A percentile compares a stretch with the other conserved stretches of the same genome.
phyloP scores from a whole-genome alignment of 2,113 vertebrate species.

The Athene noctua region DNA sequence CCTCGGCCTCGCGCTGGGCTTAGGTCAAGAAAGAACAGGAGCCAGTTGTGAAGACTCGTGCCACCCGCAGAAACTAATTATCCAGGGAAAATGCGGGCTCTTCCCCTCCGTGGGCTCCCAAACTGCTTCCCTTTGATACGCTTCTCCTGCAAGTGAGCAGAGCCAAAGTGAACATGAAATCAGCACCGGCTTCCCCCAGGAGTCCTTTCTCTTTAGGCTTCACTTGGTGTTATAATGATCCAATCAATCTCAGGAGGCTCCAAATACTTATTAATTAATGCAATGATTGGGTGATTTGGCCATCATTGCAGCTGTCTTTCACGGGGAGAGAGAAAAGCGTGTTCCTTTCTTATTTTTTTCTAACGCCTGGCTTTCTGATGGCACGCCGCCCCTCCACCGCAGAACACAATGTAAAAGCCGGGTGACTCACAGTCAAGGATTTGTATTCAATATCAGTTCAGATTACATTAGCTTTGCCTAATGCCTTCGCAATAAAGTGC shows the following conservation, averaged over 20 bases:
- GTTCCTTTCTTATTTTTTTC: not conserved
- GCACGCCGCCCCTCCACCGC: not conserved
- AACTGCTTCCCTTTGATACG: not conserved
- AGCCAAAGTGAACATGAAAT: not conserved
- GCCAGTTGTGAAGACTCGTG: not conserved
- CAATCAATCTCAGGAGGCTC: slow-evolving; percentile 28
- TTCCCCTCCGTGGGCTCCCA: not conserved
- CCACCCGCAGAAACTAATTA: not conserved
- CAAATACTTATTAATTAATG: slow-evolving; percentile 57
- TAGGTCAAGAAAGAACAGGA: not conserved
- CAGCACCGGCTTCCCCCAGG: not conserved
- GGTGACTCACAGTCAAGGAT: slow-evolving; percentile 53
- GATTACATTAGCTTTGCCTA: slow-evolving; percentile 59
- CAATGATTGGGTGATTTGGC: slow-evolving; percentile 53
- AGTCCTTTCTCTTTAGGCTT: slow-evolving; percentile 30
- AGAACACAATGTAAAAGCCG: slow-evolving; percentile 8
- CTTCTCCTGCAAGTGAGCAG: not conserved
- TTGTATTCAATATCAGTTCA: slow-evolving; percentile 49
- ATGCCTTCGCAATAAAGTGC: slow-evolving; percentile 64
- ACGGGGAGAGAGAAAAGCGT: not conserved
- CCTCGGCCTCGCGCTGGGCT: accelerated
- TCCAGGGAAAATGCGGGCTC: not conserved
- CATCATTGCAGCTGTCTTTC: slow-evolving; percentile 21
- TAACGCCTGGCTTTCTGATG: not conserved
- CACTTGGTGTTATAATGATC: slow-evolving; percentile 13